phyloP scores from a whole-genome alignment of 2,888 invertebrate genomes.

The Antheraea assamensis region DNA sequence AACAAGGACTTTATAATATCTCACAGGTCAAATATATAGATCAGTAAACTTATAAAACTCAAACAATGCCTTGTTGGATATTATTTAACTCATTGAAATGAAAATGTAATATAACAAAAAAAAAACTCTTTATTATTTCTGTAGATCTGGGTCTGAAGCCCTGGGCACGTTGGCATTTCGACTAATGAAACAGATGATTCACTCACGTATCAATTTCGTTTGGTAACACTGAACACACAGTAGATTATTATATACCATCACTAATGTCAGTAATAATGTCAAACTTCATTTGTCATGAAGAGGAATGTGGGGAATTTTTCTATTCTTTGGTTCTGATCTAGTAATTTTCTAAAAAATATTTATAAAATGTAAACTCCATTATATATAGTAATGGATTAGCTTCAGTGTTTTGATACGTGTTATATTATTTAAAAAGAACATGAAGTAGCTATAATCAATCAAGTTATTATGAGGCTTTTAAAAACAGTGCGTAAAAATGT shows the following conservation, averaged over 20 bases:
- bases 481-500: constrained; percentile 62
- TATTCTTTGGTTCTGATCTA: background rate
- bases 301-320: background rate
- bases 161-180: too few species aligned
- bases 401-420: constrained; percentile 46
- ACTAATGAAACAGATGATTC: too few species aligned
- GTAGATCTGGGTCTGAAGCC: too few species aligned
- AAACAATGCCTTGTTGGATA: too few species aligned
- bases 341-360: constrained; percentile 32
- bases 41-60: too few species aligned
- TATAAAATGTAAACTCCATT: constrained; percentile 50
- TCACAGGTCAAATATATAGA: too few species aligned
- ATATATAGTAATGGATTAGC: constrained; percentile 27
- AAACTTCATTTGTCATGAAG: background rate
- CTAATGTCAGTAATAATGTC: background rate
- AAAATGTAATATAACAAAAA: too few species aligned
- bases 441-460: constrained; percentile 49
- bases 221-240: background rate
- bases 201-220: background rate
- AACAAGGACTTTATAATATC: too few species aligned
- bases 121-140: too few species aligned
- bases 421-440: constrained; percentile 43
- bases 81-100: too few species aligned
- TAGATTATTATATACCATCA: too few species aligned
- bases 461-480: constrained; percentile 61